A percentile compares a stretch with the other conserved stretches of the same genome.
Evolutionary conservation across 2,888 invertebrate genomes (phyloP).

Genomic region (Lasioglossum oenotherae): DNA sequence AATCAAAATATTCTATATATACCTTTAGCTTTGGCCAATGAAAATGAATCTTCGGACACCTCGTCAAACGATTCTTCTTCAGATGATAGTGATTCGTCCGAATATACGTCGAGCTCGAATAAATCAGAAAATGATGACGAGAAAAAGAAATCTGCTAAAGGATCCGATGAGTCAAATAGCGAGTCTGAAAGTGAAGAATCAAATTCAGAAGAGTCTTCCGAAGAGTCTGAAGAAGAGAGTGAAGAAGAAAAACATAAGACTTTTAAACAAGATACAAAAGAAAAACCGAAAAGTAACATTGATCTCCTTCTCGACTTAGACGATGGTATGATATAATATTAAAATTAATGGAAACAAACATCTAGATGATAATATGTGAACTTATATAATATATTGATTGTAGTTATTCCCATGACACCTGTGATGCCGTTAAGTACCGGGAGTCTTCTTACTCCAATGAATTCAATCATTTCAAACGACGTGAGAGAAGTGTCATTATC

Average conservation of each 20-base stretch:
- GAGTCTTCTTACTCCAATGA: conserved; percentile 90
- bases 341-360: background rate
- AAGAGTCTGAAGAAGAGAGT: conserved; percentile 70
- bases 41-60: conserved; percentile 85
- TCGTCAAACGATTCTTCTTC: conserved; percentile 74
- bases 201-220: conserved; percentile 75
- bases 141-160: conserved; percentile 69
- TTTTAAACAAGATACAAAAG: conserved; percentile 78
- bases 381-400: conserved; percentile 31
- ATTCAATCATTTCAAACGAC: conserved; percentile 78
- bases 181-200: conserved; percentile 79
- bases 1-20: background rate
- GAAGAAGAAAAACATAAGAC: conserved; percentile 79
- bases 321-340: conserved; percentile 85
- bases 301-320: conserved; percentile 94
- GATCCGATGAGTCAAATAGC: conserved; percentile 75
- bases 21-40: conserved; percentile 73
- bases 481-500: conserved; percentile 86
- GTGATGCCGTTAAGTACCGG: conserved; percentile 94
- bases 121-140: conserved; percentile 61
- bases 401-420: conserved; percentile 88
- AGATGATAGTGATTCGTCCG: conserved; percentile 77
- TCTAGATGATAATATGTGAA: conserved; percentile 35
- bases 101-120: conserved; percentile 79
- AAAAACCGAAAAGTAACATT: conserved; percentile 88